Base-by-base conservation (phyloP, 2,888 invertebrate species). In the Oxystoma pomonae region DNA sequence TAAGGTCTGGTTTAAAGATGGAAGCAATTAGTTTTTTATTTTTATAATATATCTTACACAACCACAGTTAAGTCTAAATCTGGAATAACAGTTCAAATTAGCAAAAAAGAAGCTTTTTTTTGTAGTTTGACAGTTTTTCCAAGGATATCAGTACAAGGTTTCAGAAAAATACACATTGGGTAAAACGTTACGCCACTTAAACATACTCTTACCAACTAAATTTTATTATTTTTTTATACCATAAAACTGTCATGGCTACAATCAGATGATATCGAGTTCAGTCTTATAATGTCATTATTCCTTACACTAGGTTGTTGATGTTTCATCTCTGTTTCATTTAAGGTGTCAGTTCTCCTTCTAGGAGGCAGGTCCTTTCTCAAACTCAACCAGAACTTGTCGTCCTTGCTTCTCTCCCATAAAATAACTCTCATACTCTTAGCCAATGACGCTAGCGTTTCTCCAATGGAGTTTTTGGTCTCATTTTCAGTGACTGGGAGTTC, bases 301-400 rank as follows among this genome's bases (percentile, higher is more conserved):
- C 35, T 35, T 12, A 35, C 35, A 35, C 5, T 7, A 35, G 35
- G 5, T 56, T n/a, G 18, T 7, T 52, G 18, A n/a, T 50, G 17
- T 2, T 49, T 57, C 57, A 59, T 60, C 20, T 64, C 60, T 17
- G 57, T 51, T 17, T 18, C 49, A 17, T 17, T 53, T n/a, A 53
- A 21, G 20, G 21, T 59, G 18, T n/a, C 62, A 9, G 61, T 58
- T 60, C 66, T 67, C 59, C 77, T 70, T 68, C 74, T 79, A 62
- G 87, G 83, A 2, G 89, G 89, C 80, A 89, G 81, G 59, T 85
- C 84, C 64, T 88, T 82, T 55, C 88, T 83, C 71, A 89, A 80
- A 71, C 83, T 81, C 65, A 86, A 84, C 89, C 89, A 89, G 81
- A 89, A 88, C 71, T 82, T 83, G 20, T 75, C 74, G 57, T 76